A percentile compares a stretch with the other conserved stretches of the same genome.
Evolutionary conservation across 2,113 vertebrate species (phyloP).

Genomic region (Osmerus eperlanus): DNA sequence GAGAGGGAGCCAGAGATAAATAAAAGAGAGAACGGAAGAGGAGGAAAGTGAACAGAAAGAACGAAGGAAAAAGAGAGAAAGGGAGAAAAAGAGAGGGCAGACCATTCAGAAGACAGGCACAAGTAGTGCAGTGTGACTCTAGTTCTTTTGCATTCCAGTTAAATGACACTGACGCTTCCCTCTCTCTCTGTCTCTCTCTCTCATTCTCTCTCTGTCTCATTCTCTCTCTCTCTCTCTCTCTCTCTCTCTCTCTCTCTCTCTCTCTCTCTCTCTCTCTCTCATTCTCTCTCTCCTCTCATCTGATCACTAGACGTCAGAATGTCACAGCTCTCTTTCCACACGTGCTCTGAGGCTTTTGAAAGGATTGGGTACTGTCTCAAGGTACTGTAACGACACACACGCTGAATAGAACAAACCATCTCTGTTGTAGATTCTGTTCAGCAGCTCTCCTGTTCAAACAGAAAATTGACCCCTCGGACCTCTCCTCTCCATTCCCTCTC

Average conservation of each 20-base stretch:
- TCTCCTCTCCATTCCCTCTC: too few species aligned
- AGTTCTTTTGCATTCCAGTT: slow-evolving; percentile 26
- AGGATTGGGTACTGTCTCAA: too few species aligned
- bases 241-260: neutral
- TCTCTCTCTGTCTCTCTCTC: slow-evolving; percentile 1
- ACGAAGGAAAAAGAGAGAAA: neutral
- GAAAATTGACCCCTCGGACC: too few species aligned
- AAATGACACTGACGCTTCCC: slow-evolving; percentile 17
- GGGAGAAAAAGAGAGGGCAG: slow-evolving; percentile 17
- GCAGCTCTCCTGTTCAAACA: too few species aligned
- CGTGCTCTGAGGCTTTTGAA: too few species aligned
- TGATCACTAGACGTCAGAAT: too few species aligned
- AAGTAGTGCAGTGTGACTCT: slow-evolving; percentile 27
- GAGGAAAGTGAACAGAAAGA: neutral
- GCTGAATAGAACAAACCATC: too few species aligned
- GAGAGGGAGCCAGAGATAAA: neutral
- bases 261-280: neutral
- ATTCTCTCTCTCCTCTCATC: neutral
- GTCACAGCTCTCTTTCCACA: too few species aligned
- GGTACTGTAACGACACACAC: too few species aligned
- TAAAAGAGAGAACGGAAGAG: neutral
- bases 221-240: neutral
- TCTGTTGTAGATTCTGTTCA: too few species aligned
- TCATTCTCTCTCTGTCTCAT: too few species aligned
- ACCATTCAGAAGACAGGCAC: slow-evolving; percentile 13